These are phyloP conservation scores for Drosophila kuntzei DNA, from an alignment of 2,888 invertebrate genomes.

Conservation along the genomic window DNA sequence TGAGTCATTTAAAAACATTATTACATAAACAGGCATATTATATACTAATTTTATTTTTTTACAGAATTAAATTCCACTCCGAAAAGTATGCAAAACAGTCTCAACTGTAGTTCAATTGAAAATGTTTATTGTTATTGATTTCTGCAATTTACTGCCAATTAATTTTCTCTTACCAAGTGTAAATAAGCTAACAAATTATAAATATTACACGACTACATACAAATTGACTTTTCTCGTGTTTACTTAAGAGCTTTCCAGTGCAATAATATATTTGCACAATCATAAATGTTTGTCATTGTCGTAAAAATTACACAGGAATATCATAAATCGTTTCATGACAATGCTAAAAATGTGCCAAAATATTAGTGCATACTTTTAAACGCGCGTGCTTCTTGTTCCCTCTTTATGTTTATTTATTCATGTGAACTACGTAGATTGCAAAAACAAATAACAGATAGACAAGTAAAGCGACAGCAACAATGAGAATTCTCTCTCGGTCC, in stretches of 20 bases:
- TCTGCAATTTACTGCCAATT: constrained; percentile 18
- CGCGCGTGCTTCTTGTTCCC: background rate
- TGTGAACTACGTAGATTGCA: constrained; percentile 53
- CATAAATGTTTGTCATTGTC: constrained; percentile 30
- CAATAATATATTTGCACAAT: constrained; percentile 27
- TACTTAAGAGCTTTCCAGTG: background rate
- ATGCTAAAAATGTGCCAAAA: constrained; percentile 35
- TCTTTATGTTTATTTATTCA: constrained; percentile 52
- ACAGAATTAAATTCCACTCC: background rate
- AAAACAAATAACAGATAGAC: constrained; percentile 41
- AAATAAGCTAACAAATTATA: constrained; percentile 21
- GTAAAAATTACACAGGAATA: constrained; percentile 30
- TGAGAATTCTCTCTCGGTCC: background rate
- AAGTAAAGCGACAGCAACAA: constrained; percentile 7
- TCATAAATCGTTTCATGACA: constrained; percentile 58
- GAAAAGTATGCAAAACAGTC: too few relatives aligned
- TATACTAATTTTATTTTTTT: background rate
- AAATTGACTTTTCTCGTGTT: constrained; percentile 22
- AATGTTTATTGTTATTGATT: constrained; percentile 7
- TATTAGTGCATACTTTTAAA: constrained; percentile 30
- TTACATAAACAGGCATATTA: background rate
- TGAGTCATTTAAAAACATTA: too few relatives aligned
- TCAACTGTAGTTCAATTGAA: constrained; percentile 1
- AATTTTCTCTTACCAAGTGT: constrained; percentile 16
- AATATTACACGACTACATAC: background rate